Conservation (phyloP, 2,113 vertebrate species). For the Menura novaehollandiae region DNA sequence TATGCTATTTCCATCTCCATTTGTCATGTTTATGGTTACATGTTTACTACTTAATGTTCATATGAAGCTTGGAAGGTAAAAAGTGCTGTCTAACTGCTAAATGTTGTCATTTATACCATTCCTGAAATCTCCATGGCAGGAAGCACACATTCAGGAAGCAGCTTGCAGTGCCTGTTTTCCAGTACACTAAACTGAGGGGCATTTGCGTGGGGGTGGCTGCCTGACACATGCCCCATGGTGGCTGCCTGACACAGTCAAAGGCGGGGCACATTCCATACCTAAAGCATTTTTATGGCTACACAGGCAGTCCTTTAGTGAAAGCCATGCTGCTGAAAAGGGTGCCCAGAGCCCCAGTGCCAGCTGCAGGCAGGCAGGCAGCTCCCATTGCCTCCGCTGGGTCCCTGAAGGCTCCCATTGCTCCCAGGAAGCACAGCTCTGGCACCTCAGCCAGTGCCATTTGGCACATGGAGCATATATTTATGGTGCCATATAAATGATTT, state of each 20-base stretch:
- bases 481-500: neutral
- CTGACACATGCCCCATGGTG: rapidly evolving
- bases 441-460: neutral
- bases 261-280: neutral
- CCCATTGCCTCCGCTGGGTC: rapidly evolving
- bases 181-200: neutral
- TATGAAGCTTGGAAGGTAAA: neutral
- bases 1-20: neutral
- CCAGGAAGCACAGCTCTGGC: neutral
- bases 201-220: neutral
- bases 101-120: neutral
- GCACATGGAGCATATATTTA: rapidly evolving
- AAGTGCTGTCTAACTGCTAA: neutral
- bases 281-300: rapidly evolving
- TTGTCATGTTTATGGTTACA: neutral
- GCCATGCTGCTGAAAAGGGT: neutral
- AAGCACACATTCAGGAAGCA: rapidly evolving
- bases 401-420: neutral
- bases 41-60: conserved; percentile 3
- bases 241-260: neutral
- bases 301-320: neutral
- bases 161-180: neutral
- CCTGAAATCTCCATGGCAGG: neutral
- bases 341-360: neutral
- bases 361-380: neutral